Evolutionary conservation across 2,888 invertebrate genomes (phyloP).

Genomic region (Drosophila cognata): DNA sequence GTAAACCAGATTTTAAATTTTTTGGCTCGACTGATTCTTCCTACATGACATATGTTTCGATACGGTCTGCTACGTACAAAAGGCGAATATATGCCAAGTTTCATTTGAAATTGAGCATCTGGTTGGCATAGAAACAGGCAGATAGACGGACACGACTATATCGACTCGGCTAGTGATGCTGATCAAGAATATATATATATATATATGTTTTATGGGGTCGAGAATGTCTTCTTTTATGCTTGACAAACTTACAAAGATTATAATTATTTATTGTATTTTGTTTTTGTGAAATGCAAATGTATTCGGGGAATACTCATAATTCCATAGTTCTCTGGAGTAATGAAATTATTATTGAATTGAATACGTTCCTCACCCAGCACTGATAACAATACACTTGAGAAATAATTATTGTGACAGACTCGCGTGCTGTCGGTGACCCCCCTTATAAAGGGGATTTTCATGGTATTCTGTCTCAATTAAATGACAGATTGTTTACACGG

Average conservation of each 20-base stretch:
- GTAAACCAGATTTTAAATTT: neutral
- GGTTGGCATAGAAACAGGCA: neutral
- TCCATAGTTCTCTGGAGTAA: constrained; percentile 5
- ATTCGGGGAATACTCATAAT: constrained; percentile 2
- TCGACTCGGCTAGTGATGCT: neutral
- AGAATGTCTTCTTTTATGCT: neutral
- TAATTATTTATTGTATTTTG: neutral
- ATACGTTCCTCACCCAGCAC: constrained; percentile 6
- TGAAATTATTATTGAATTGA: constrained; percentile 10
- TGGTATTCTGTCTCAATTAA: constrained; percentile 2
- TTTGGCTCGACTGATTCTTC: neutral
- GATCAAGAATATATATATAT: neutral
- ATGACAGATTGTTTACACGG: constrained; percentile 17
- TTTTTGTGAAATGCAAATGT: constrained; percentile 4
- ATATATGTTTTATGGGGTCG: neutral
- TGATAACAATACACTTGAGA: constrained; percentile 27
- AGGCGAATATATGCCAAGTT: neutral
- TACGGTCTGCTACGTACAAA: neutral
- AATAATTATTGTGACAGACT: constrained; percentile 22
- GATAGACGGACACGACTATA: neutral
- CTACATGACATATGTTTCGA: neutral
- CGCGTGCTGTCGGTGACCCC: neutral
- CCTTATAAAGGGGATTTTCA: constrained; percentile 11
- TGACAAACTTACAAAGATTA: neutral
- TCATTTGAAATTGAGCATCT: neutral